A percentile compares a stretch with the other conserved stretches of the same genome.
These are phyloP conservation scores for Platichthys flesus DNA, from an alignment of 2,113 vertebrate species.

Conservation along the genomic window DNA sequence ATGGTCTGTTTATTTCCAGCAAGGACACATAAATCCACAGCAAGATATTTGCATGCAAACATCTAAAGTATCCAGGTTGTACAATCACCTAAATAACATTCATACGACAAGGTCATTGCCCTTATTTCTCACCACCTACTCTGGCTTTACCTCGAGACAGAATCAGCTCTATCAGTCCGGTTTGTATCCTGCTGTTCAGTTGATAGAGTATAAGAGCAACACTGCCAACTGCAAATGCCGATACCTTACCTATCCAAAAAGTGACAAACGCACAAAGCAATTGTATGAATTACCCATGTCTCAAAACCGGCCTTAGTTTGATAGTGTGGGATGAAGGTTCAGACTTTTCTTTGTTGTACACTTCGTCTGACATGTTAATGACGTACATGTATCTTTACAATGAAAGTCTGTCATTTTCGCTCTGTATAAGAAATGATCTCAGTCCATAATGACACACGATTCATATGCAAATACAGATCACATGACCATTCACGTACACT, in stretches of 20 bases:
- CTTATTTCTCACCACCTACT: not conserved
- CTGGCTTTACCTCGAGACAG: not conserved
- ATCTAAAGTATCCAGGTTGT: constrained; percentile 16
- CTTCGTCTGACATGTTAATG: too few relatives aligned
- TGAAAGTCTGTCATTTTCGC: too few relatives aligned
- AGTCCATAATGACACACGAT: too few relatives aligned
- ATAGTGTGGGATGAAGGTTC: not conserved
- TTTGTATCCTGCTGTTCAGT: not conserved
- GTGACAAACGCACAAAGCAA: not conserved
- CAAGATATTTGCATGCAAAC: constrained; percentile 24
- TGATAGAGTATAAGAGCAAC: too few relatives aligned
- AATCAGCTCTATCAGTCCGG: not conserved
- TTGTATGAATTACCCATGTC: not conserved
- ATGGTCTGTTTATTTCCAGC: not conserved
- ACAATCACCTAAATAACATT: constrained; percentile 33
- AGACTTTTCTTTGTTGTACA: too few relatives aligned
- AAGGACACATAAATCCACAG: constrained; percentile 40
- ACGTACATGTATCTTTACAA: too few relatives aligned
- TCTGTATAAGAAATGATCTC: too few relatives aligned
- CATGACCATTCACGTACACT: too few relatives aligned
- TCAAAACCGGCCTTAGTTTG: too few relatives aligned
- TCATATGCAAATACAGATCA: too few relatives aligned
- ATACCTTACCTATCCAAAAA: not conserved
- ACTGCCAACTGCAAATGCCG: too few relatives aligned
- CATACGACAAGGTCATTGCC: constrained; percentile 16